A percentile compares a stretch with the other conserved stretches of the same genome.
Evolutionary conservation across 2,888 invertebrate species (phyloP).

Genomic region (Metallyticus violacea): DNA sequence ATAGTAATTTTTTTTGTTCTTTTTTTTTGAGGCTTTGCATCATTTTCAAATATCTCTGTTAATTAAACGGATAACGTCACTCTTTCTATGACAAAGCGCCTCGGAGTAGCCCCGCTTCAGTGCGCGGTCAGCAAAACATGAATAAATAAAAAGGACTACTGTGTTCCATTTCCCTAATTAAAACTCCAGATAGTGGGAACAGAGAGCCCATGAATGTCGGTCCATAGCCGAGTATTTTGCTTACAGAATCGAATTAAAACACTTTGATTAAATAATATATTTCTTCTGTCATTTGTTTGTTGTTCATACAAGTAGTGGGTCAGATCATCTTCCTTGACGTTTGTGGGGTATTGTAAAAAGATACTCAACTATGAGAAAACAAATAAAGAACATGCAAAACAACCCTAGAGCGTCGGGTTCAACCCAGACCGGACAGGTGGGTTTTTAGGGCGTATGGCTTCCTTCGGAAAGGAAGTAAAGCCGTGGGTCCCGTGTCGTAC

Average conservation of each 20-base stretch:
- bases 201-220: neutral
- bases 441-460: too few relatives aligned
- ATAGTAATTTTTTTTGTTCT: neutral
- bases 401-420: too few relatives aligned
- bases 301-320: too few relatives aligned
- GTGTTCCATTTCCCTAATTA: neutral
- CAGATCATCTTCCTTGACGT: too few relatives aligned
- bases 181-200: neutral
- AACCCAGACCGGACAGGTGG: too few relatives aligned
- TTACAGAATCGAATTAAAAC: neutral
- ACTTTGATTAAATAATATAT: too few relatives aligned
- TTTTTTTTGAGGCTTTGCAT: neutral
- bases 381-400: too few relatives aligned
- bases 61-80: neutral
- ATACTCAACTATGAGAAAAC: too few relatives aligned
- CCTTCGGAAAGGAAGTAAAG: too few relatives aligned
- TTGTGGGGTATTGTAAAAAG: too few relatives aligned
- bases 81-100: neutral
- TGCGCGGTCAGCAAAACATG: neutral
- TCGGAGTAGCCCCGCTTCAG: neutral
- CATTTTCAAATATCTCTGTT: neutral
- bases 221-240: neutral
- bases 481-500: too few relatives aligned
- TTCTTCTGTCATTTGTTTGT: too few relatives aligned
- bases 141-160: neutral